phyloP scores from a whole-genome alignment of 92 coral and sea anemone species.

The Plumapathes pennacea region DNA sequence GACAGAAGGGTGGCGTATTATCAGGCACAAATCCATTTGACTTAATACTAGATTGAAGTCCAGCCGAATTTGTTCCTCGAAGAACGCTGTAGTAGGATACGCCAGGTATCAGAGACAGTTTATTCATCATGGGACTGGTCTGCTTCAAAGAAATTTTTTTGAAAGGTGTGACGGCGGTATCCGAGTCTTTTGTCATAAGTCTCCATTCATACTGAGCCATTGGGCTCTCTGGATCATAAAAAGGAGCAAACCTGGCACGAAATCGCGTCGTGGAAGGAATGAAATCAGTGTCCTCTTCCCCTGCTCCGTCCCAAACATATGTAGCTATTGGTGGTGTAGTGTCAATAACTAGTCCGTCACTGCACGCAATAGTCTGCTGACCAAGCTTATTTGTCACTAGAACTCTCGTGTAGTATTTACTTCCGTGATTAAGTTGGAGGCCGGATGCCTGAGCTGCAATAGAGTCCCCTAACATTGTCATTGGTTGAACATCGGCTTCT shows the following conservation, averaged over 20 bases:
- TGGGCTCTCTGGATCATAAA: slow-evolving; percentile 69
- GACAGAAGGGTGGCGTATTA: slow-evolving; percentile 58
- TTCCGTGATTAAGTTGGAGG: slow-evolving; percentile 46
- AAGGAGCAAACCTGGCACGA: slow-evolving; percentile 56
- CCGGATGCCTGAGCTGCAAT: slow-evolving; percentile 56
- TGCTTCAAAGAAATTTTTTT: slow-evolving; percentile 54
- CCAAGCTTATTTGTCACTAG: slow-evolving; percentile 46
- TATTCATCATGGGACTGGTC: slow-evolving; percentile 58
- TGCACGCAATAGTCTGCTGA: slow-evolving; percentile 58
- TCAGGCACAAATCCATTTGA: slow-evolving; percentile 76
- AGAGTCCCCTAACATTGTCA: slow-evolving; percentile 64
- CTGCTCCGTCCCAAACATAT: slow-evolving; percentile 45
- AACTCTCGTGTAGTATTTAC: slow-evolving; percentile 64
- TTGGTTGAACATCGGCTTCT: slow-evolving; percentile 51
- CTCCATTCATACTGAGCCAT: slow-evolving; percentile 67
- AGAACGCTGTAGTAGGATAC: slow-evolving; percentile 38
- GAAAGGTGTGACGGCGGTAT: slow-evolving; percentile 41
- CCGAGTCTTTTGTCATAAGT: slow-evolving; percentile 27
- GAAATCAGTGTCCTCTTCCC: slow-evolving; percentile 42
- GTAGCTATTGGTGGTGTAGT: slow-evolving; percentile 68
- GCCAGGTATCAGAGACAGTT: slow-evolving; percentile 55
- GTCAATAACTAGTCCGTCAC: slow-evolving; percentile 84
- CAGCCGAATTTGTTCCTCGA: slow-evolving; percentile 79
- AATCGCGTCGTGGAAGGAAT: slow-evolving; percentile 55
- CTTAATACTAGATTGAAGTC: slow-evolving; percentile 41